Evolutionary conservation across 2,797 vertebrate genomes (phyloP).

Genomic region (Acanthornis magna): DNA sequence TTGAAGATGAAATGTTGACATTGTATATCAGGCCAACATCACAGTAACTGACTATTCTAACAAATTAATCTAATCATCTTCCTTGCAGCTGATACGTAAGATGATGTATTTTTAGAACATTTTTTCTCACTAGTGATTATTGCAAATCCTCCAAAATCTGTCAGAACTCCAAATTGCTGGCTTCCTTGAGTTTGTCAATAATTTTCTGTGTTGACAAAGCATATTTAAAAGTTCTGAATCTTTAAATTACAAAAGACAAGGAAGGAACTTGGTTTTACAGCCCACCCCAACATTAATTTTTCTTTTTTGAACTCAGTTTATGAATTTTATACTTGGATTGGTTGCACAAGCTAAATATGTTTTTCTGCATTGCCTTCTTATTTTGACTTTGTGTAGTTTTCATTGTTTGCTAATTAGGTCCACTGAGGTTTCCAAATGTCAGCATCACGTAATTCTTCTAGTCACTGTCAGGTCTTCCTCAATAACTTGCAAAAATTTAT

Average conservation of each 20-base stretch:
- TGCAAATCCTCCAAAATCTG: not conserved
- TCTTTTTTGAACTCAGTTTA: not conserved
- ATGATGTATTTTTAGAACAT: not conserved
- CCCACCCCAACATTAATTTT: not conserved
- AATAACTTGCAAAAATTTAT: not conserved
- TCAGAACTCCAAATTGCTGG: not conserved
- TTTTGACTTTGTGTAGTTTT: not conserved
- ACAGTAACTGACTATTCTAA: not conserved
- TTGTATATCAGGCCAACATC: not conserved
- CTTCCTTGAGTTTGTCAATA: not conserved
- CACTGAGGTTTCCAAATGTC: conserved; percentile 3
- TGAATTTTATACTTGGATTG: not conserved
- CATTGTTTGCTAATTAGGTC: conserved; percentile 30
- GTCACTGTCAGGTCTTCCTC: not conserved
- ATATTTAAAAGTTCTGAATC: not conserved
- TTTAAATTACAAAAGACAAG: not conserved
- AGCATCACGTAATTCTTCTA: not conserved
- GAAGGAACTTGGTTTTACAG: not conserved
- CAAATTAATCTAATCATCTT: not conserved
- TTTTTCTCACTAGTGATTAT: not conserved
- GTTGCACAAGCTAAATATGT: not conserved
- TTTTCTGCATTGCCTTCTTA: not conserved
- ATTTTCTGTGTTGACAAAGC: not conserved
- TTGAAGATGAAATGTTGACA: not conserved
- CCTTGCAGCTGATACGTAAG: not conserved